Percentiles rank a stretch among this genome's conserved stretches.
Conservation (phyloP, 2,113 vertebrate genomes). For the Erythrocercus mccallii region DNA sequence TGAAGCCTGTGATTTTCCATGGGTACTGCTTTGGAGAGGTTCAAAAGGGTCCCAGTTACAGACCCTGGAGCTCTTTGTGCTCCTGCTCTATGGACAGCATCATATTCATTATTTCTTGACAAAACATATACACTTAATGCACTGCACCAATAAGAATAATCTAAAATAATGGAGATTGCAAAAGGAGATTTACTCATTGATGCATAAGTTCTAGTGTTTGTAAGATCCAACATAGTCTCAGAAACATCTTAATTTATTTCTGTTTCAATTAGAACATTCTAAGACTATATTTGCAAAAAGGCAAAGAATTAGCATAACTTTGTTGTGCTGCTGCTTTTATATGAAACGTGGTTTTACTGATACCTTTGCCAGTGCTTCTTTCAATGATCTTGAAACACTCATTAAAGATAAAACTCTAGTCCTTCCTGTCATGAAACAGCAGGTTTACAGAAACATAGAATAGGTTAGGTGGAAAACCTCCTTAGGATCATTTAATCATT, state of each 20-base stretch:
- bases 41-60: background rate
- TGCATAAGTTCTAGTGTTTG: background rate
- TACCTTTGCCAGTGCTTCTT: background rate
- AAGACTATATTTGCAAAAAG: background rate
- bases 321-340: background rate
- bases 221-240: background rate
- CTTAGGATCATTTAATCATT: background rate
- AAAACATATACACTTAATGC: background rate
- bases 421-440: background rate
- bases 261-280: background rate
- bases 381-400: background rate
- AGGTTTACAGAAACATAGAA: background rate
- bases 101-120: background rate
- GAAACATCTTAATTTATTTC: background rate
- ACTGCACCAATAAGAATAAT: background rate
- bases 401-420: background rate
- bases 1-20: background rate
- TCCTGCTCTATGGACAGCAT: background rate
- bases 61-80: background rate
- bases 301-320: background rate
- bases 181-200: background rate
- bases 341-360: background rate
- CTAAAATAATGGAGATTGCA: background rate
- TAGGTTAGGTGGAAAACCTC: background rate
- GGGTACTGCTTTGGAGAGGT: background rate